Base-by-base conservation (phyloP, 2,888 invertebrate species). In the Fissipunctia ypsillon region DNA sequence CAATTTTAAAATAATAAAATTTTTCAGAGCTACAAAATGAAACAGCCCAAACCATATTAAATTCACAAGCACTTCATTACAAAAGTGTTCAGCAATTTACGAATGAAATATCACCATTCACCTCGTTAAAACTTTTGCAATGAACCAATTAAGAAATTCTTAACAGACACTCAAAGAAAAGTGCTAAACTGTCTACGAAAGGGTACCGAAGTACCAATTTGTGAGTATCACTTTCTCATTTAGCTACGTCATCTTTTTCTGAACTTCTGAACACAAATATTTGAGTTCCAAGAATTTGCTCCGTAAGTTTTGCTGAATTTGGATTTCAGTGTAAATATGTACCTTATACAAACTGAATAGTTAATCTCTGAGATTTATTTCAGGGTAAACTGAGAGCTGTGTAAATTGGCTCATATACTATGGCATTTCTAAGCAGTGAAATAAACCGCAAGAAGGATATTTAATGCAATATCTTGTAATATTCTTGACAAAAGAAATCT, bases 71-170 rank as follows among this genome's bases (percentile, higher is more conserved):
- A 59, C 63, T 69, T 77, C 31, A 72, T 78, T 66, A 73, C n/a
- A 50, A 67, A 73, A 74, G 43, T 73, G 45, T 65, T 69, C 50
- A 41, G 61, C 50, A 61, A 76, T 73, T 84, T 65, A 38, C 43
- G 54, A 81, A 79, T 81, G 68, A 84, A 85, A 81, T 81, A 82
- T 79, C 74, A 68, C 73, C 78, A 35, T 59, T 81, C 78, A 81
- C 81, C 84, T 84, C 83, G 80, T 87, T 88, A 81, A 85, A 89
- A 87, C 83, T 86, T 83, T 50, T 57, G 48, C 66, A 80, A 87
- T 84, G 75, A 73, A 81, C 75, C 85, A 89, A 88, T 88, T 88
- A 84, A 81, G 78, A 79, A 82, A 74, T 81, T 80, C 75, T 78
- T 69, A 73, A 84, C 73, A 69, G 77, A 60, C 72, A 64, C 71